Percentiles rank a stretch among this genome's conserved stretches.
These are phyloP conservation scores for Muscicapa striata DNA, from an alignment of 2,797 vertebrate genomes.

Conservation along the genomic window DNA sequence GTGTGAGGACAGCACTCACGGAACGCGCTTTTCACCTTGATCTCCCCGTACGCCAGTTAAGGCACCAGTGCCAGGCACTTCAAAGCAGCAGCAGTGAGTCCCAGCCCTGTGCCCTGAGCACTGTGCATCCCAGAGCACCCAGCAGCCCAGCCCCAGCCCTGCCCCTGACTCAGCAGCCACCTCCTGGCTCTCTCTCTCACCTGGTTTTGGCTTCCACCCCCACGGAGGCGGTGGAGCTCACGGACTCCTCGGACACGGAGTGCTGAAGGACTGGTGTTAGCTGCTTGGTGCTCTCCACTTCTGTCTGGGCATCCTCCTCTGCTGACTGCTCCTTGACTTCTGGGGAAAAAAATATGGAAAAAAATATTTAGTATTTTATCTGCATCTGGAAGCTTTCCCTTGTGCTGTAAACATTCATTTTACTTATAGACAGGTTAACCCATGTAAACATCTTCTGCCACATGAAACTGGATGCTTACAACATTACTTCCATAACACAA, in stretches of 20 bases:
- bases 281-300: conserved; percentile 75
- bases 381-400: neutral
- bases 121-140: neutral
- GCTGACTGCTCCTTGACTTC: conserved; percentile 86
- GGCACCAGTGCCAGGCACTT: neutral
- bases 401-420: neutral
- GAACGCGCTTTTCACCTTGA: neutral
- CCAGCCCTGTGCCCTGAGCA: neutral
- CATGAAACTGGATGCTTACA: neutral
- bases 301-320: conserved; percentile 76
- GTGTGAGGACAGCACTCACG: neutral
- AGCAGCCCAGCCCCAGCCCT: neutral
- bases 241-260: conserved; percentile 82
- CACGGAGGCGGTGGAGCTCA: conserved; percentile 82
- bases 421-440: neutral
- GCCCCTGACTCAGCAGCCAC: neutral
- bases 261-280: conserved; percentile 81
- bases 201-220: conserved; percentile 91
- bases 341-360: conserved; percentile 39
- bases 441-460: neutral
- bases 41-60: neutral
- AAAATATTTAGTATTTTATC: neutral
- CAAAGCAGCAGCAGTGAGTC: neutral
- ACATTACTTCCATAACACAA: neutral
- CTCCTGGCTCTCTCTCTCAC: conserved; percentile 78